Base-by-base conservation (phyloP, 2,888 invertebrate species). In the Metellina segmentata region DNA sequence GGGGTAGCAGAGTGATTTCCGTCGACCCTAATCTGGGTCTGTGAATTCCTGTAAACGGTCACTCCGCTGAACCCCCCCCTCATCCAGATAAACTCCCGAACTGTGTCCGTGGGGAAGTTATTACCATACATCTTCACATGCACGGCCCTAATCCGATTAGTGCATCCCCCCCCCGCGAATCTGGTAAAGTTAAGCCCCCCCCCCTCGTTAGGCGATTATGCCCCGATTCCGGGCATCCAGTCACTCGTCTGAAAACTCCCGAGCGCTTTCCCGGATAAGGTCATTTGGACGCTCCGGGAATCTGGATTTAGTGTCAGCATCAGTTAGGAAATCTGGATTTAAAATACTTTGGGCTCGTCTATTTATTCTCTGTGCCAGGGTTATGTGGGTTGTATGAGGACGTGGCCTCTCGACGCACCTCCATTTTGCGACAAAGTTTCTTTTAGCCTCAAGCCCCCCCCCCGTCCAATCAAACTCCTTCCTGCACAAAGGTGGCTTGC, bases 301-400 rank as follows among this genome's bases (percentile, higher is more conserved):
- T 75, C 75, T 16, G 75, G 77, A 77, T 77, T 51, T 49, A 77
- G 77, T 77, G 77, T 77, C 77, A 77, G 77, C 77, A 77, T 77
- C 77, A 77, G 77, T 77, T 77, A 77, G 77, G 19, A 52, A 51
- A 11, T 77, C n/a, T 52, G 52, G 77, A 51, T 77, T 77, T 77
- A 49, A 77, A 77, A 77, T 77, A 77, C 52, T 77, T 77, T 51
- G n/a, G 34, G 34, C 34, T 4, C 4, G 34, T 34, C 34, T 34
- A 34, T 34, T 34, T 34, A 34, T 34, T 34, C 4, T 34, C 34
- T 34, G 1, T 34, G 4, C 4, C 34, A 34, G 34, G 34, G 34
- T 34, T 34, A 4, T 4, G n/a, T 34, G 1, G 34, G 34, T 34
- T 34, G 34, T 1, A 34, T 2, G 34, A 34, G 34, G 1, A 34